These are phyloP conservation scores for Hestina assimilis DNA, from an alignment of 1,140 invertebrate species.

Conservation along the genomic window DNA sequence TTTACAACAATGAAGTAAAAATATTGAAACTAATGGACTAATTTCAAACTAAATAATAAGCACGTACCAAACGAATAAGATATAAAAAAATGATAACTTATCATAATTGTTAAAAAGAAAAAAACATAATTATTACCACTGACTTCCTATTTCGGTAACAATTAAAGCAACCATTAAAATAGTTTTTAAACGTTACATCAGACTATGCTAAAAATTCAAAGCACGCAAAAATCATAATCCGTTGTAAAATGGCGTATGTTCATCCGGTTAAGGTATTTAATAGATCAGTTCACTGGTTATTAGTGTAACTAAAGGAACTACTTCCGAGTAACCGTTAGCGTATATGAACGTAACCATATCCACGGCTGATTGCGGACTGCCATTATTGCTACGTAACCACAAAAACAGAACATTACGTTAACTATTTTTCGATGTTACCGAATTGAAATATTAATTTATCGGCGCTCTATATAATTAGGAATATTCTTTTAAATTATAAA, in stretches of 20 bases:
- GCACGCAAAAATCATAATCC: conserved; percentile 2
- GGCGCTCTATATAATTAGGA: too few species aligned
- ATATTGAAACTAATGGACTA: too few species aligned
- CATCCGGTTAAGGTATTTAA: conserved; percentile 6
- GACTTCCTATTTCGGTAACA: not conserved
- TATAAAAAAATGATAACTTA: too few species aligned
- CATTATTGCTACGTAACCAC: conserved; percentile 45
- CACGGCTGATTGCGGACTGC: conserved; percentile 44
- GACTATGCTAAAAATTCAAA: not conserved
- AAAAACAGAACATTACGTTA: conserved; percentile 42
- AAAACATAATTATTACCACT: too few species aligned
- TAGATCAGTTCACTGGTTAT: not conserved
- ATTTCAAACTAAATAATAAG: too few species aligned
- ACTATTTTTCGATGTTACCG: conserved; percentile 11
- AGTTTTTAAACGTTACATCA: conserved; percentile 1
- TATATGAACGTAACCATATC: conserved; percentile 42
- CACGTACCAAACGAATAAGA: too few species aligned
- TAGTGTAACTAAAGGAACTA: conserved; percentile 45
- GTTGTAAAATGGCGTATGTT: not conserved
- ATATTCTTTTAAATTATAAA: too few species aligned
- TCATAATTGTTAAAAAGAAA: too few species aligned
- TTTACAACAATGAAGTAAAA: too few species aligned
- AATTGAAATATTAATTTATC: not conserved
- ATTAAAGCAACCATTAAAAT: not conserved
- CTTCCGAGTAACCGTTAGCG: conserved; percentile 50